Base-by-base conservation (phyloP, 2,888 invertebrate genomes). In the Strigamia crassipes region DNA sequence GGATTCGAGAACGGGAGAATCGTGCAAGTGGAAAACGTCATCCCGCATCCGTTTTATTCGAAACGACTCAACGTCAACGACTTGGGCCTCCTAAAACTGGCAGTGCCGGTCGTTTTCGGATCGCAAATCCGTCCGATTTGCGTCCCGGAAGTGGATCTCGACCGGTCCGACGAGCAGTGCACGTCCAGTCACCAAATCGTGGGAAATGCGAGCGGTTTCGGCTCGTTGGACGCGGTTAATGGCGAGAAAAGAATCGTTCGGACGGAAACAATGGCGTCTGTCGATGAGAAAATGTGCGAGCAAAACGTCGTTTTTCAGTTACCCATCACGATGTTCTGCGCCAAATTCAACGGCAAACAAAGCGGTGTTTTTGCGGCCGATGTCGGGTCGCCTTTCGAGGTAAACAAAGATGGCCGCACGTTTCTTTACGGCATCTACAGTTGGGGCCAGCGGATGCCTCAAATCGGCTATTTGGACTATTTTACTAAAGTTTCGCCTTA, bases 381-480 rank as follows among this genome's bases (percentile, higher is more conserved):
- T 51, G 23, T 46, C 2, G 80, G 80, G 10, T 46, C 80, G 9
- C 80, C 80, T 3, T 46, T 80, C 13, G 80, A 80, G 23, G 21
- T 51, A 18, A 10, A 10, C 1, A 1, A 23, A 21, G 46, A 80
- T 13, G 80, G 46, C 1, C 42, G 80, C 12, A 80, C 46, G 15
- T 80, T 46, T 42, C 21, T 80, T 15, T 41, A 42, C 6, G 80
- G 80, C 1, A 21, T 80, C 27, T 80, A 80, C 21, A 80, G 80
- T 13, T 80, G 80, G 80, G 80, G 80, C 21, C 42, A 80, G 21
- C 80, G 80, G 10, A n/a, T 80, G 46, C 12, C 41, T n/a, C 80
- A 46, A 51, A n/a, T 27, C 8, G 46, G 31, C 6, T 41, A 23
- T 46, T 80, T 42, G 23, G 80, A 80, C 27, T 80, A 80, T 27